These are phyloP conservation scores for Epinotia brunnichana DNA, from an alignment of 2,888 invertebrate species.

Conservation along the genomic window DNA sequence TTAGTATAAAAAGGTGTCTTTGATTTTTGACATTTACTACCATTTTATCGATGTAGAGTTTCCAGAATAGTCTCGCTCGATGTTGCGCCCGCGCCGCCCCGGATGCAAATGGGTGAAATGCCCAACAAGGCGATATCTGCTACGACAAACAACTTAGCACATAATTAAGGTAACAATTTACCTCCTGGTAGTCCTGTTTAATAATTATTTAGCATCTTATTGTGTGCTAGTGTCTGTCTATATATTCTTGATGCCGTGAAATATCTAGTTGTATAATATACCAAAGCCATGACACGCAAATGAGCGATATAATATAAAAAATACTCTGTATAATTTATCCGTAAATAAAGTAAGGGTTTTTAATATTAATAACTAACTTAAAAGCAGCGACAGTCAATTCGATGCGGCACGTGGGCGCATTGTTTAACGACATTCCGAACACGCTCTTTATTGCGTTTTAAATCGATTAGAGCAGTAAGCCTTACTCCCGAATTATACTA, in stretches of 20 bases:
- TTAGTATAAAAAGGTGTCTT: too few species aligned
- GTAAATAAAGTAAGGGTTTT: slow-evolving; percentile 19
- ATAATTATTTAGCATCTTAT: too few species aligned
- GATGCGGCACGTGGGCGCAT: slow-evolving; percentile 17
- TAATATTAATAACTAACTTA: slow-evolving; percentile 8
- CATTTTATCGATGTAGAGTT: background rate
- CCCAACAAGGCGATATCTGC: too few species aligned
- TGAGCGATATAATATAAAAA: background rate
- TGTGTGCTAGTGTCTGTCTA: too few species aligned
- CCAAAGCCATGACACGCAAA: background rate
- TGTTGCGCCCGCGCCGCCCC: background rate
- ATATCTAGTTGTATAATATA: background rate
- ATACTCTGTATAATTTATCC: slow-evolving; percentile 3
- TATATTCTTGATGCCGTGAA: background rate
- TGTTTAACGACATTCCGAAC: slow-evolving; percentile 36
- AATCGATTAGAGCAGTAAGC: slow-evolving; percentile 41
- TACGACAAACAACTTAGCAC: too few species aligned
- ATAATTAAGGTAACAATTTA: too few species aligned
- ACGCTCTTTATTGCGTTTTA: slow-evolving; percentile 31
- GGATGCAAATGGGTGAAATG: background rate
- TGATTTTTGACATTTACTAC: background rate
- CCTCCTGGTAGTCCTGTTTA: too few species aligned
- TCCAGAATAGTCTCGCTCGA: background rate
- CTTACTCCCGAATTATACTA: slow-evolving; percentile 36
- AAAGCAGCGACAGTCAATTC: background rate